phyloP scores from a whole-genome alignment of 2,113 vertebrate genomes.

The Arothron firmamentum region DNA sequence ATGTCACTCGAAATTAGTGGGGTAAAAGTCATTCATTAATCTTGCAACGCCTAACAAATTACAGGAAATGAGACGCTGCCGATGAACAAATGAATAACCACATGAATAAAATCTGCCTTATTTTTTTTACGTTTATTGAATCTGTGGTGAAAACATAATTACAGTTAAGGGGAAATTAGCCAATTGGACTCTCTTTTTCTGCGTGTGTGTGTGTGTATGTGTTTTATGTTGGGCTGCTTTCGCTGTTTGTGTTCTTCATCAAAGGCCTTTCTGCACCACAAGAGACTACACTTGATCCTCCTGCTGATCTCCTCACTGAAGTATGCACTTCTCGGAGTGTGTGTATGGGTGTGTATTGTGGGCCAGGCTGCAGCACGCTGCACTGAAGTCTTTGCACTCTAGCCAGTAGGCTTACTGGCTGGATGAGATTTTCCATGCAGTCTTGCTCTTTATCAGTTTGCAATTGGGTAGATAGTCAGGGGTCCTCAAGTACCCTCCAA shows the following conservation, averaged over 20 bases:
- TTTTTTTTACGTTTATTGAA: slow-evolving; percentile 17
- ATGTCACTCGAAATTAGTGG: slow-evolving; percentile 45
- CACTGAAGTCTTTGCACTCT: slow-evolving; percentile 5
- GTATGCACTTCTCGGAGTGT: slow-evolving; percentile 26
- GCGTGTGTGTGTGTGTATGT: slow-evolving; percentile 12
- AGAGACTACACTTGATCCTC: slow-evolving; percentile 61
- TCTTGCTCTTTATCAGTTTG: no score
- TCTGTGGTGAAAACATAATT: slow-evolving; percentile 53
- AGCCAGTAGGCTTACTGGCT: not conserved
- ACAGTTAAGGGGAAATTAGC: slow-evolving; percentile 40
- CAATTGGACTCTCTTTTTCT: slow-evolving; percentile 28
- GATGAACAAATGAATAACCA: slow-evolving; percentile 12
- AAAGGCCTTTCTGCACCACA: slow-evolving; percentile 60
- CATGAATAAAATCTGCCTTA: slow-evolving; percentile 40
- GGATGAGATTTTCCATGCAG: no score
- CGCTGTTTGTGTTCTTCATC: slow-evolving; percentile 60
- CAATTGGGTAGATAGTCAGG: no score
- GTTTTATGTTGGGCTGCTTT: slow-evolving; percentile 40
- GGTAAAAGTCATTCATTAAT: slow-evolving; percentile 57
- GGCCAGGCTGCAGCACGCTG: slow-evolving; percentile 15
- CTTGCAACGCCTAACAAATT: slow-evolving; percentile 29
- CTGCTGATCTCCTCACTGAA: slow-evolving; percentile 55
- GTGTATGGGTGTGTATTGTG: slow-evolving; percentile 16
- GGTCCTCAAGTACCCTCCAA: no score
- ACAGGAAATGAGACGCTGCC: slow-evolving; percentile 43